Evolutionary conservation across 92 coral and sea anemone genomes (phyloP), one percentile per base, ranked within the genome.

Genomic region (Parazoanthus swiftii): DNA sequence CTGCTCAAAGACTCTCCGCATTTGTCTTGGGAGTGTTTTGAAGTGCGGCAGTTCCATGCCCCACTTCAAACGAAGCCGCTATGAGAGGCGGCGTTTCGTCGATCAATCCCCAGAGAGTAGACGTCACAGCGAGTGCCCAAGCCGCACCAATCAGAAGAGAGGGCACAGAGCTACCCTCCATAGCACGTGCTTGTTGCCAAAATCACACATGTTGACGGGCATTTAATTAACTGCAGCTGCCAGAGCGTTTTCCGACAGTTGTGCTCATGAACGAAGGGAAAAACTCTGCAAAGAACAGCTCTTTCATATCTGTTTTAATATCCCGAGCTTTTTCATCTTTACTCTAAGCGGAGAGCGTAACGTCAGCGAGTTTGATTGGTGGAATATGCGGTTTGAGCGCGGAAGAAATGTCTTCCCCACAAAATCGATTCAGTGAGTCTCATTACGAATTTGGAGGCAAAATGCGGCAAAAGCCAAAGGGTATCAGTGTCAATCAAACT

Each of bases 201-300:
- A 91, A 89, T 93, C 93, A 95, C 98, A 97, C 98, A 95, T 94
- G 98, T 93, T 93, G 95, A 94, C 96, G 99, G 91, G 92, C 94
- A 86, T 95, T 91, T 97, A 97, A 97, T 97, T 97, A 95, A 97
- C 88, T 91, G 96, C 99, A 97, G 99, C 98, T 97, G 99, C 85
- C 86, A 44, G 85, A 63, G 80, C 88, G 81, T 87, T 93, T 86
- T 89, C 86, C 88, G 96, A 95, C 91, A 88, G 91, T 93, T 91
- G 67, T 88, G 92, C 90, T 89, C 81, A 86, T 89, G 88, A 90
- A 71, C 82, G 88, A 88, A 90, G 82, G 86, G 90, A 90, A 91
- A 92, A 92, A 66, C 88, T 65, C 79, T 80, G 77, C 79, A 54
- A 86, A 89, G 85, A 86, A 83, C 86, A 89, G 71, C 79, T 86